phyloP scores from a whole-genome alignment of 37 sponge, comb jelly and placozoan genomes.

The Aplysina aerophoba region DNA sequence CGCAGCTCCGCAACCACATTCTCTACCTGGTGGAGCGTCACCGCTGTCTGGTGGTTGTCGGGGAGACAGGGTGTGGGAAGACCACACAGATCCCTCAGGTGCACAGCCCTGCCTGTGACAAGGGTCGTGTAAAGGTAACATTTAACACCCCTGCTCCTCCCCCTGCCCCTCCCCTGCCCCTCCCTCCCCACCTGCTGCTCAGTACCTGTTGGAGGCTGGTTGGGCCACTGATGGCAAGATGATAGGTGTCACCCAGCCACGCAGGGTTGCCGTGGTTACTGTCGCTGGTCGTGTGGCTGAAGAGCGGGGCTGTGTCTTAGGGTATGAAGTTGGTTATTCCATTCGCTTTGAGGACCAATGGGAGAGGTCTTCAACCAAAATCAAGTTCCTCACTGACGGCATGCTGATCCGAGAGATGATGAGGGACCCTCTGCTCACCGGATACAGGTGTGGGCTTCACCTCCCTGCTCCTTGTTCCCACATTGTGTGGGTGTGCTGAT shows the following conservation, averaged over 20 bases:
- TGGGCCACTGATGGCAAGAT: slow-evolving; percentile 77
- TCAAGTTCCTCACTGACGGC: slow-evolving; percentile 97
- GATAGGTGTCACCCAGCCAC: slow-evolving; percentile 90
- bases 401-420: slow-evolving; percentile 94
- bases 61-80: slow-evolving; percentile 95
- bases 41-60: slow-evolving; percentile 81
- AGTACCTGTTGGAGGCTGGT: slow-evolving; percentile 89
- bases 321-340: slow-evolving; percentile 87
- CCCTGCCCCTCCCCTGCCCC: not conserved
- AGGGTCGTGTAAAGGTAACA: too few relatives aligned
- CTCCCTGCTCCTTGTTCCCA: not conserved
- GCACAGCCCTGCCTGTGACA: not conserved
- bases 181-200: slow-evolving; percentile 24
- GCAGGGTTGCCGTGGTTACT: slow-evolving; percentile 87
- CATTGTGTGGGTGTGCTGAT: not conserved
- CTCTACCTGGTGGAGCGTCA: slow-evolving; percentile 84
- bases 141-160: not conserved
- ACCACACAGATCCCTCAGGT: slow-evolving; percentile 84
- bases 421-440: slow-evolving; percentile 90
- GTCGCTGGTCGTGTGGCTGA: slow-evolving; percentile 90
- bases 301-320: slow-evolving; percentile 78
- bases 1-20: slow-evolving; percentile 83
- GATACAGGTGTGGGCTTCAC: slow-evolving; percentile 73
- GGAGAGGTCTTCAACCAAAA: slow-evolving; percentile 68
- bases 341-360: slow-evolving; percentile 90